Percentiles rank a stretch among this genome's conserved stretches.
Evolutionary conservation across 64 coral and sea anemone genomes (phyloP).

Genomic region (Exaiptasia diaphana): DNA sequence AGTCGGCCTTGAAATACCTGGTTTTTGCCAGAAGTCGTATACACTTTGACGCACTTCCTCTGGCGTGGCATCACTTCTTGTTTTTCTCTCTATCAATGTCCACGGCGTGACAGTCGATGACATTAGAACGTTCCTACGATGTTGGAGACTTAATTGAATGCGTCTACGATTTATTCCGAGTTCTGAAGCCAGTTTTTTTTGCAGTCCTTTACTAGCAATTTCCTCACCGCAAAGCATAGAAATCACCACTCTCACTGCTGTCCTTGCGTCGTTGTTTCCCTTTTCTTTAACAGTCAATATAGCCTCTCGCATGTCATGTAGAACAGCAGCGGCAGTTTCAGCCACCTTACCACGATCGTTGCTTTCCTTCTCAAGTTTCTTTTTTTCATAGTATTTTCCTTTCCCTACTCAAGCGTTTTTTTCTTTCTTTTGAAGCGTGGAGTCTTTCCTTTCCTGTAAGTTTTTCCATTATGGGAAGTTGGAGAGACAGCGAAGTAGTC

Average conservation of each 20-base stretch:
- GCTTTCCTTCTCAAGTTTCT: no score
- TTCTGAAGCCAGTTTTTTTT: neutral
- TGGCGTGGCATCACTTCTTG: slow-evolving; percentile 3
- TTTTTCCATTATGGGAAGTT: no score
- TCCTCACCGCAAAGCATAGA: slow-evolving; percentile 3
- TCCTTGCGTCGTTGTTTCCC: neutral
- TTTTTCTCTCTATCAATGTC: neutral
- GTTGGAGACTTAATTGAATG: neutral
- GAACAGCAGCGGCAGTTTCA: neutral
- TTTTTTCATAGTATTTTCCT: no score
- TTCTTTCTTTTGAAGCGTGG: no score
- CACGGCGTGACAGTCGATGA: neutral
- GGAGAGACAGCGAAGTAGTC: no score
- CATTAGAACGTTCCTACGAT: neutral
- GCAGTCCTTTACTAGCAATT: neutral
- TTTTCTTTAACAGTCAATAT: neutral
- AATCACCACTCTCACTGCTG: neutral
- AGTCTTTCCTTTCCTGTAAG: no score
- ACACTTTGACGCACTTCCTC: neutral
- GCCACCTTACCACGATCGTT: no score
- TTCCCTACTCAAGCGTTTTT: no score
- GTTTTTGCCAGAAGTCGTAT: slow-evolving; percentile 25
- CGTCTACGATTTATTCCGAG: neutral
- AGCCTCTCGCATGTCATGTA: neutral
- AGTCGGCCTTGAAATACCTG: slow-evolving; percentile 5